phyloP scores from a whole-genome alignment of 35 echinoderm and acorn worm genomes.

The Eucidaris tribuloides region DNA sequence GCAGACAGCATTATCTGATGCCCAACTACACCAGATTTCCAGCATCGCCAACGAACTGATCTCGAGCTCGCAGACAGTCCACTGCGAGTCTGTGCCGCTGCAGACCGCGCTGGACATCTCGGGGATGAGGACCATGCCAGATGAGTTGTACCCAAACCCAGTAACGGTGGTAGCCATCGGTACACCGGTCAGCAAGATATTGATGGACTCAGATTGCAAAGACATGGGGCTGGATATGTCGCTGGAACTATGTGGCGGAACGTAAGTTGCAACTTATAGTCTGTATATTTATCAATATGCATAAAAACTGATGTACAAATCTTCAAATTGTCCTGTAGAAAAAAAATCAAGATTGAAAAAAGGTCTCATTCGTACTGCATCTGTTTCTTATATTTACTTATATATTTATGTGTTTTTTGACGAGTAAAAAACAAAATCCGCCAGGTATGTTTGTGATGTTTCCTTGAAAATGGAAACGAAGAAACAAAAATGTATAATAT shows the following conservation, averaged over 20 bases:
- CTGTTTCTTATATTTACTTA: neutral
- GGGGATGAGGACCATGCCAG: constrained; percentile 61
- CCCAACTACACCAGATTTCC: constrained; percentile 48
- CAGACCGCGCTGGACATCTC: constrained; percentile 13
- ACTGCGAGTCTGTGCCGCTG: constrained; percentile 24
- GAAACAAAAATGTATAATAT: too few species aligned
- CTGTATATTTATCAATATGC: too few species aligned
- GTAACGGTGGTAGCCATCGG: constrained; percentile 58
- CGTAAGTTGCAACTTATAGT: too few species aligned
- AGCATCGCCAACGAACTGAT: constrained; percentile 60
- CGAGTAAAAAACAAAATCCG: neutral
- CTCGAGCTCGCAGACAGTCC: neutral
- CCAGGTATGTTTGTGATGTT: too few species aligned
- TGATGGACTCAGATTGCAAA: neutral
- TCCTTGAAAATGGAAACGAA: too few species aligned
- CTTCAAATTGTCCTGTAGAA: neutral
- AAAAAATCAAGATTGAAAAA: neutral
- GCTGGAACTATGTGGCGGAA: constrained; percentile 88
- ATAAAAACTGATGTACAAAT: neutral
- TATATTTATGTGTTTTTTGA: neutral
- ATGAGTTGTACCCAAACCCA: constrained; percentile 51
- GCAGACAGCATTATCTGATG: constrained; percentile 6
- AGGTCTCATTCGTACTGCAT: neutral
- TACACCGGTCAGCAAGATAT: neutral
- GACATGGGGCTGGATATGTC: constrained; percentile 12